These are phyloP conservation scores for Rhinopomastus cyanomelas DNA, from an alignment of 2,113 vertebrate genomes.

Conservation along the genomic window DNA sequence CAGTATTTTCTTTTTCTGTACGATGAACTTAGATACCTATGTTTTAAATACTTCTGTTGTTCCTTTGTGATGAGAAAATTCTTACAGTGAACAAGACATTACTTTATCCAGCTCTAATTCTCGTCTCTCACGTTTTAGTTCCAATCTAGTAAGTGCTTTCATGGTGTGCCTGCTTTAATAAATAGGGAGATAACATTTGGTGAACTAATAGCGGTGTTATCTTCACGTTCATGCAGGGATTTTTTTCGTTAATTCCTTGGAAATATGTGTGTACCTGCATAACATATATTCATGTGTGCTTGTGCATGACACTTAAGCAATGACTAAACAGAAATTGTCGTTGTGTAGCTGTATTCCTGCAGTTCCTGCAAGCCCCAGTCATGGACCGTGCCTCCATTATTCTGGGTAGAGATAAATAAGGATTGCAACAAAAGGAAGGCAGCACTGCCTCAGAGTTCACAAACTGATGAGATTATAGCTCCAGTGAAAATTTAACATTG, in stretches of 20 bases:
- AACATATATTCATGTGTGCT: background rate
- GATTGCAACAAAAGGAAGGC: constrained; percentile 23
- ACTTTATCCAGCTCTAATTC: constrained; percentile 14
- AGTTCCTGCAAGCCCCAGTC: background rate
- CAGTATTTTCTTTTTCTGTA: background rate
- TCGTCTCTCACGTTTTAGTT: background rate
- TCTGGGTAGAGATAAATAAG: constrained; percentile 30
- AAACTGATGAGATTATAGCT: constrained; percentile 25
- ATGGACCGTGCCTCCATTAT: background rate
- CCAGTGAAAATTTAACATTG: background rate
- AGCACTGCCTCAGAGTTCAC: constrained; percentile 5
- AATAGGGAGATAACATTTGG: background rate
- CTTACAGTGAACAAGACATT: background rate
- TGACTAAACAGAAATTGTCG: background rate
- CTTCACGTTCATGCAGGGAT: background rate
- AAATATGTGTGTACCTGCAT: background rate
- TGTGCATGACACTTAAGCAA: background rate
- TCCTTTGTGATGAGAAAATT: background rate
- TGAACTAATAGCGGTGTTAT: background rate
- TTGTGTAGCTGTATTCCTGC: background rate
- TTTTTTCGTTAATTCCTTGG: background rate
- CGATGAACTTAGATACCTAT: background rate
- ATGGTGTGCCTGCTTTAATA: background rate
- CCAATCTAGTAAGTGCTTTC: constrained; percentile 10
- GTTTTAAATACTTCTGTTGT: background rate